Percentiles rank a stretch among this genome's conserved stretches.
These are phyloP conservation scores for Actinernus sp. DNA, from an alignment of 92 coral and sea anemone genomes.

Conservation along the genomic window DNA sequence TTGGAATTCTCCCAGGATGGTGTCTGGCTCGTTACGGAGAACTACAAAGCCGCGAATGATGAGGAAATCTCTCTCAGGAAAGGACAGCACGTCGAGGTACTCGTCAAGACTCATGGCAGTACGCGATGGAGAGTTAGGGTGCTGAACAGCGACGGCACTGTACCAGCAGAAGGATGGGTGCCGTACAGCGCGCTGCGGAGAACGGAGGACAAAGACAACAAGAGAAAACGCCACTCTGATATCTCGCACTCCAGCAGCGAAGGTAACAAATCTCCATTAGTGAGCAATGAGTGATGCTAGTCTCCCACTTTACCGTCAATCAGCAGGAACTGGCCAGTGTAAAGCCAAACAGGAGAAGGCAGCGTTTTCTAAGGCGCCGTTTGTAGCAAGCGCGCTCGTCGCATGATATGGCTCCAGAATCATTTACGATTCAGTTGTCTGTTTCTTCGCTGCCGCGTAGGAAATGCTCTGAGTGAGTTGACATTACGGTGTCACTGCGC, in stretches of 20 bases:
- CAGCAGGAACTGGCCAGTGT: too few species aligned
- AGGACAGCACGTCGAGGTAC: constrained; percentile 94
- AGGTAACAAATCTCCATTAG: constrained; percentile 61
- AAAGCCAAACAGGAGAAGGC: too few species aligned
- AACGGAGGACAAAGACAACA: constrained; percentile 81
- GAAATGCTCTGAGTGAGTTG: too few species aligned
- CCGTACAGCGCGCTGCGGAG: constrained; percentile 82
- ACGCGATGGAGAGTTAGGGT: constrained; percentile 92
- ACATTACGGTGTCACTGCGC: too few species aligned
- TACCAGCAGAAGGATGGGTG: constrained; percentile 93
- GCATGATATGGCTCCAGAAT: too few species aligned
- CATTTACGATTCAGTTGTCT: too few species aligned
- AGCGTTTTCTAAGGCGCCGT: too few species aligned
- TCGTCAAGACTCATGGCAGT: constrained; percentile 92
- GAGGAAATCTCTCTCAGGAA: constrained; percentile 97
- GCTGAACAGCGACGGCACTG: constrained; percentile 83
- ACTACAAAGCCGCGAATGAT: constrained; percentile 84
- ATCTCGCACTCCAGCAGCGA: constrained; percentile 98
- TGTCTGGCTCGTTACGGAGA: constrained; percentile 89
- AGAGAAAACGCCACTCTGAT: constrained; percentile 87
- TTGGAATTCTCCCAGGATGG: constrained; percentile 76
- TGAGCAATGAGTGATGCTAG: not conserved
- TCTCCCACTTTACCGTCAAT: too few species aligned
- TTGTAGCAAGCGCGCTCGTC: too few species aligned
- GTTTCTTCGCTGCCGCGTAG: too few species aligned